These are phyloP conservation scores for Cyprinus carpio DNA, from an alignment of 2,113 vertebrate genomes.

Conservation along the genomic window DNA sequence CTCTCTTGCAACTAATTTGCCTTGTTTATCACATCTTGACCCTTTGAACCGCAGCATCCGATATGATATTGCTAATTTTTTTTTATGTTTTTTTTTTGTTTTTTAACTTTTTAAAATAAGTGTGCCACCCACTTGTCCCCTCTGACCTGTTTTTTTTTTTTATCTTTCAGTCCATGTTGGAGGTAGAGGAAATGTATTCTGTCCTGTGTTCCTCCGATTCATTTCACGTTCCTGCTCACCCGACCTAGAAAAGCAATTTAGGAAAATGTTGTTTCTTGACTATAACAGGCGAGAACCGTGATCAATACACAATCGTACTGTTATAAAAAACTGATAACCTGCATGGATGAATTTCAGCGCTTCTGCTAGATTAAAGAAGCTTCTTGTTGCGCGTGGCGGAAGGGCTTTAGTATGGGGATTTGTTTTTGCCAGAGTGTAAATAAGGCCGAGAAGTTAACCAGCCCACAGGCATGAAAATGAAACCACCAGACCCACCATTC, in stretches of 20 bases:
- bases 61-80: not conserved
- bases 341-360: not conserved
- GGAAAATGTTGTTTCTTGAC: not conserved
- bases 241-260: not conserved
- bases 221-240: not conserved
- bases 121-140: not conserved
- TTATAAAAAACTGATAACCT: not conserved
- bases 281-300: not conserved
- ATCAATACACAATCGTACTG: not conserved
- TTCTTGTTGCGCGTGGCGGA: not conserved
- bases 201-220: not conserved
- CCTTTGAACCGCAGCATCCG: not conserved
- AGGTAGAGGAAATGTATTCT: not conserved
- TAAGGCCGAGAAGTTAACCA: conserved; percentile 27
- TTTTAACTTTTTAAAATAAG: no score
- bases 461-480: conserved; percentile 31
- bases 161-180: not conserved
- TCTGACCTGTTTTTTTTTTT: not conserved
- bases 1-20: no score
- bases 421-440: conserved; percentile 43
- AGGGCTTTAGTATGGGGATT: conserved; percentile 30
- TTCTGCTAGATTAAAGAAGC: conserved; percentile 6
- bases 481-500: conserved; percentile 16
- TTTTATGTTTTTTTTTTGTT: not conserved
- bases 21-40: not conserved